These are phyloP conservation scores for Helicolenus hilgendorfi DNA, from an alignment of 2,797 vertebrate species.

Conservation along the genomic window DNA sequence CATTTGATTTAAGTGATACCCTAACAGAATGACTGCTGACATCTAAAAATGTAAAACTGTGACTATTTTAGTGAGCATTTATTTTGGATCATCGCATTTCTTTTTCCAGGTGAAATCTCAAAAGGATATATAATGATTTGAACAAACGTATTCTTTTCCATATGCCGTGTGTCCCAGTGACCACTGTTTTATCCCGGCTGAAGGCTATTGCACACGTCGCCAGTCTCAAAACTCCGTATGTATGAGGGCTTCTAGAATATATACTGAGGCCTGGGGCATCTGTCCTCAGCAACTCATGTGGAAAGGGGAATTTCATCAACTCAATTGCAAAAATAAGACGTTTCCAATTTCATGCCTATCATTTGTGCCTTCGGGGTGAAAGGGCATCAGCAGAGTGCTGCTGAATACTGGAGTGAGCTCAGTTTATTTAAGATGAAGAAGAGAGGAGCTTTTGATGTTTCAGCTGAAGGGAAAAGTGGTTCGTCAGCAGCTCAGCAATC, in stretches of 20 bases:
- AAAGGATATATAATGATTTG: not conserved
- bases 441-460: constrained; percentile 50
- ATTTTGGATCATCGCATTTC: not conserved
- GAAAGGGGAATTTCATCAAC: constrained; percentile 57
- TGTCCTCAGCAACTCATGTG: constrained; percentile 33
- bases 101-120: not conserved
- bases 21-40: not conserved
- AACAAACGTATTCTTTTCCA: not conserved
- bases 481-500: constrained; percentile 13
- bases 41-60: not conserved
- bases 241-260: constrained; percentile 16
- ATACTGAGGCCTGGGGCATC: constrained; percentile 9
- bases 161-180: not conserved
- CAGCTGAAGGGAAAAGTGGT: constrained; percentile 22
- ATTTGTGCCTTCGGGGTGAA: constrained; percentile 52
- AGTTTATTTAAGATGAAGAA: constrained; percentile 41
- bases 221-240: constrained; percentile 14
- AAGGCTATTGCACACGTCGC: constrained; percentile 21
- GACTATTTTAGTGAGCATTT: not conserved
- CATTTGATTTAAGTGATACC: not conserved
- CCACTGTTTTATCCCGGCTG: constrained; percentile 1
- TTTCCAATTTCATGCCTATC: constrained; percentile 70
- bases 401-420: constrained; percentile 21
- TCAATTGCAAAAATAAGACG: constrained; percentile 50
- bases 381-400: constrained; percentile 38